A percentile compares a stretch with the other conserved stretches of the same genome.
These are phyloP conservation scores for Motacilla alba DNA, from an alignment of 2,113 vertebrate genomes.

Conservation along the genomic window DNA sequence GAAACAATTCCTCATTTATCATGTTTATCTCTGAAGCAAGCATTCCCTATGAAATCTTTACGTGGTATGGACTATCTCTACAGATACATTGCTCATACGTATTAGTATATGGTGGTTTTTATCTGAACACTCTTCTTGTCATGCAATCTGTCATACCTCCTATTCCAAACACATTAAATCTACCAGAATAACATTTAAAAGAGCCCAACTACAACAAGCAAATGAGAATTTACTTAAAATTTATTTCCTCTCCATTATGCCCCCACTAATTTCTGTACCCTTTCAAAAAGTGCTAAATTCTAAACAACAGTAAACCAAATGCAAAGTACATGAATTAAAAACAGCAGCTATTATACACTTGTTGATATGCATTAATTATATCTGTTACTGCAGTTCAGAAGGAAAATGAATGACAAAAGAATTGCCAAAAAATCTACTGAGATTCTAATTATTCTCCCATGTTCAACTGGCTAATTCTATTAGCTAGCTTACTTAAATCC, in stretches of 20 bases:
- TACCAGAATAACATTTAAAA: neutral
- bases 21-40: neutral
- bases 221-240: neutral
- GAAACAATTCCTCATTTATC: neutral
- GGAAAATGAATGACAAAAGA: neutral
- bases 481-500: neutral
- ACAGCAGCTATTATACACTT: neutral
- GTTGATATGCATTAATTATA: neutral
- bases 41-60: neutral
- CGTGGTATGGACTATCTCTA: neutral
- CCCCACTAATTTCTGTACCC: neutral
- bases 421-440: neutral
- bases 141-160: neutral
- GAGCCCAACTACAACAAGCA: neutral
- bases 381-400: neutral
- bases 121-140: conserved; percentile 1
- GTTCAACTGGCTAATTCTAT: neutral
- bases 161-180: neutral
- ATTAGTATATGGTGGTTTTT: neutral
- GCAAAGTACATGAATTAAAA: neutral
- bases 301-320: neutral
- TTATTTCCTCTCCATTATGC: neutral
- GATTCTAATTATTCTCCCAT: neutral
- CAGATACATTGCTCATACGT: neutral
- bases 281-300: neutral